Conservation (phyloP, 2,888 invertebrate genomes). For the Carpatolechia fugitivella region DNA sequence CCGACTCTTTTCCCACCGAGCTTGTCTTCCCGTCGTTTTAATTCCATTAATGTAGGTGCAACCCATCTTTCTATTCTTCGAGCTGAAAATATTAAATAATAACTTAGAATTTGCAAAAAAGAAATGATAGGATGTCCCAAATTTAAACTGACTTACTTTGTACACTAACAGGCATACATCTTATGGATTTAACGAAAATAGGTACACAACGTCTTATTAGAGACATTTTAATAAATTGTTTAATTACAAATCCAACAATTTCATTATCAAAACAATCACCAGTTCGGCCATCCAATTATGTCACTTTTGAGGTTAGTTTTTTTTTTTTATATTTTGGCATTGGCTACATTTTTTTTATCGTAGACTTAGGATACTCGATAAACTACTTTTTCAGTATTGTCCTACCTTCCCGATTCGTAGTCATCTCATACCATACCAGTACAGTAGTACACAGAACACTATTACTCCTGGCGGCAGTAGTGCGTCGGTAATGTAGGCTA, state of each 20-base stretch:
- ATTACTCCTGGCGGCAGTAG: too few species aligned
- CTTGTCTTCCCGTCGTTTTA: slow-evolving; percentile 80
- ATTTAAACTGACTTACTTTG: slow-evolving; percentile 52
- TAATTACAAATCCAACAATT: neutral
- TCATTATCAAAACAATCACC: neutral
- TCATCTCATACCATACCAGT: too few species aligned
- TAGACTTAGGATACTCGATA: too few species aligned
- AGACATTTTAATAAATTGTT: slow-evolving; percentile 44
- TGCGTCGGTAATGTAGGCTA: too few species aligned
- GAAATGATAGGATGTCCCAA: too few species aligned
- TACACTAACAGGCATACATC: slow-evolving; percentile 37
- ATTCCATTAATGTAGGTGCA: slow-evolving; percentile 82
- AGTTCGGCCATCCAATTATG: neutral
- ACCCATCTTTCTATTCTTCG: slow-evolving; percentile 81
- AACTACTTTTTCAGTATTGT: too few species aligned
- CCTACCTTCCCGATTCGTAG: too few species aligned
- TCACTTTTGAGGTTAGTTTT: slow-evolving; percentile 3
- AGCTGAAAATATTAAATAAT: slow-evolving; percentile 34
- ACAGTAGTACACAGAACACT: too few species aligned
- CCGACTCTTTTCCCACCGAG: slow-evolving; percentile 75
- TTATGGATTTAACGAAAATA: slow-evolving; percentile 40
- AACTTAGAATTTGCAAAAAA: neutral
- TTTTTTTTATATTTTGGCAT: neutral
- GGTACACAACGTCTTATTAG: slow-evolving; percentile 53
- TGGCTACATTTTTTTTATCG: neutral